Evolutionary conservation across 2,797 vertebrate genomes (phyloP).

Genomic region (Chloroceryle inda): DNA sequence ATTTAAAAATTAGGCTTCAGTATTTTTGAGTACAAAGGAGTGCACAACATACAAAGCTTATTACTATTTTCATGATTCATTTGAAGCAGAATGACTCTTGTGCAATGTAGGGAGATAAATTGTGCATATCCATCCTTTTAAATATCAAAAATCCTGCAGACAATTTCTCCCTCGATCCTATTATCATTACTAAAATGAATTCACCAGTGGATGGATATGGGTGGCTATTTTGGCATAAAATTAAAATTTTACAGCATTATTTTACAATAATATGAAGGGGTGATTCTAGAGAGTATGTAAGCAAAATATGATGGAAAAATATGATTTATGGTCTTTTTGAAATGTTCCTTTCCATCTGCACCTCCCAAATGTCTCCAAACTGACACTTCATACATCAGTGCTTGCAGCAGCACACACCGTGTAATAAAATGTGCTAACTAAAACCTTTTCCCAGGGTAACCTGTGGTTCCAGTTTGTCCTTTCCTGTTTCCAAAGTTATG

Average conservation of each 20-base stretch:
- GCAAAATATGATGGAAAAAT: background rate
- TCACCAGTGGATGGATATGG: background rate
- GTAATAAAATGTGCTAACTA: background rate
- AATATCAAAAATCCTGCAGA: background rate
- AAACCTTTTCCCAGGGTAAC: background rate
- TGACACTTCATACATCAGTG: background rate
- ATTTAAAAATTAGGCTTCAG: background rate
- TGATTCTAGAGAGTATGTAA: background rate
- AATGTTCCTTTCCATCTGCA: background rate
- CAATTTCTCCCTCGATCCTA: background rate
- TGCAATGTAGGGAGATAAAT: background rate
- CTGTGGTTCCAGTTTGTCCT: background rate
- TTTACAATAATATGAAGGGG: background rate
- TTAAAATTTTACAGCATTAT: background rate
- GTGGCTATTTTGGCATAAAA: background rate
- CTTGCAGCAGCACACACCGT: background rate
- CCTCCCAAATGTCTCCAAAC: background rate
- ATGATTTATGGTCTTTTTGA: background rate
- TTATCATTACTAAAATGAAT: background rate
- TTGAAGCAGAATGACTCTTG: background rate
- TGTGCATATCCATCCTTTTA: background rate
- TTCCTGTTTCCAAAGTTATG: background rate
- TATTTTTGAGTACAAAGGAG: background rate
- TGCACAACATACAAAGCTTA: background rate
- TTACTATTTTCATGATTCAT: background rate